phyloP scores from a whole-genome alignment of 2,797 vertebrate species.

The Ptychobarbus kaznakovi region DNA sequence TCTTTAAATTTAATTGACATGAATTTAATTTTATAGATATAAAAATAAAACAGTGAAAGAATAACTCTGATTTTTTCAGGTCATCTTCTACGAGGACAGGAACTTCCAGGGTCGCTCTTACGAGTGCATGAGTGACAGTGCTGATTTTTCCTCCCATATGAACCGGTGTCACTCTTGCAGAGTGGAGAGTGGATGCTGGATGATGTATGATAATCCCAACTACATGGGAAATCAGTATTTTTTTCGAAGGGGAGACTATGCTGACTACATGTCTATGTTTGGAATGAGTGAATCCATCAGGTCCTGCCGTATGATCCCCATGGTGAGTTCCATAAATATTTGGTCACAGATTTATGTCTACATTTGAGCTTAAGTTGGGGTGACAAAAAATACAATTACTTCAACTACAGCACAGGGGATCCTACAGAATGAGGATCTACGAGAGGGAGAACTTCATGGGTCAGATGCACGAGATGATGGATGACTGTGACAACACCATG shows the following conservation, averaged over 20 bases:
- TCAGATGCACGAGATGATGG: constrained; percentile 70
- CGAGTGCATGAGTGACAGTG: constrained; percentile 71
- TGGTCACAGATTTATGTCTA: neutral
- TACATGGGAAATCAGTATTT: constrained; percentile 75
- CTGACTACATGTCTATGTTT: constrained; percentile 72
- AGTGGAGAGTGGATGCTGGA: constrained; percentile 77
- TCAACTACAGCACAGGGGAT: constrained; percentile 68
- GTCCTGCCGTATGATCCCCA: constrained; percentile 71
- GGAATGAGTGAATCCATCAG: constrained; percentile 68
- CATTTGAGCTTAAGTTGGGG: neutral
- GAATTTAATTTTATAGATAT: neutral
- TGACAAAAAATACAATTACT: neutral
- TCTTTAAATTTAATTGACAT: neutral
- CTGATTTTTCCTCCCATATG: constrained; percentile 72
- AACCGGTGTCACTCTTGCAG: constrained; percentile 76
- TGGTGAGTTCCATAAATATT: constrained; percentile 58
- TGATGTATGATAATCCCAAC: constrained; percentile 74
- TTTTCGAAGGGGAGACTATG: constrained; percentile 74
- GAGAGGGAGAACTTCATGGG: constrained; percentile 77
- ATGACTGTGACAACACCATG: constrained; percentile 73
- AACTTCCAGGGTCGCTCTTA: constrained; percentile 78
- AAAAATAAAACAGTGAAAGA: neutral
- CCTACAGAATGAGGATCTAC: constrained; percentile 73
- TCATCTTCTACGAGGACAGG: constrained; percentile 80
- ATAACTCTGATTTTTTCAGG: constrained; percentile 64